phyloP scores from a whole-genome alignment of 2,797 vertebrate genomes.

The Echeneis naucrates region DNA sequence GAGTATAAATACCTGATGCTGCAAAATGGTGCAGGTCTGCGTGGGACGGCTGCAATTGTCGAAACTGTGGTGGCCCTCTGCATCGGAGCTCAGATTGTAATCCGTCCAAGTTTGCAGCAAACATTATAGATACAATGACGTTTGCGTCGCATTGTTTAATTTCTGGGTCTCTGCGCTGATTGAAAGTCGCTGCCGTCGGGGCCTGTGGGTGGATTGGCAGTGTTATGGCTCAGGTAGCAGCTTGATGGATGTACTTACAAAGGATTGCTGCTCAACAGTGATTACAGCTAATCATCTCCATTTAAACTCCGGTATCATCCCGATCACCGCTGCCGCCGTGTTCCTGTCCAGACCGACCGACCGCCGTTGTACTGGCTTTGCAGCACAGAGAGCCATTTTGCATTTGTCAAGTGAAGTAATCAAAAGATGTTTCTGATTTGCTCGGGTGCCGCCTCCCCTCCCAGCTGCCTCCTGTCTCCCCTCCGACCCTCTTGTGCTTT shows the following conservation, averaged over 20 bases:
- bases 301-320: constrained; percentile 32
- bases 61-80: not conserved
- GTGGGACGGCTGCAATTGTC: constrained; percentile 28
- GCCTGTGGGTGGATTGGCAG: constrained; percentile 27
- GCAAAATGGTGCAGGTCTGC: constrained; percentile 6
- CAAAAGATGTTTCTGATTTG: constrained; percentile 63
- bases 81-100: constrained; percentile 10
- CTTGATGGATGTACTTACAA: constrained; percentile 40
- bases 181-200: not conserved
- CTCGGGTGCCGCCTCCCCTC: not conserved
- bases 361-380: constrained; percentile 3
- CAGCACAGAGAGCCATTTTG: constrained; percentile 3
- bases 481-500: constrained; percentile 41
- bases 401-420: constrained; percentile 28
- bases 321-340: not conserved
- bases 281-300: constrained; percentile 46
- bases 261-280: constrained; percentile 34
- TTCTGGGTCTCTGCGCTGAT: constrained; percentile 1
- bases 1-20: constrained; percentile 41
- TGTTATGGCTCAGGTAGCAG: constrained; percentile 36
- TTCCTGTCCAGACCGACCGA: not conserved
- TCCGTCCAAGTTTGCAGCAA: constrained; percentile 6
- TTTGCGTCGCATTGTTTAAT: constrained; percentile 14
- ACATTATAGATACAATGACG: constrained; percentile 33
- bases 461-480: constrained; percentile 33